These are phyloP conservation scores for Spicauda simplicius DNA, from an alignment of 2,888 invertebrate species.

Conservation along the genomic window DNA sequence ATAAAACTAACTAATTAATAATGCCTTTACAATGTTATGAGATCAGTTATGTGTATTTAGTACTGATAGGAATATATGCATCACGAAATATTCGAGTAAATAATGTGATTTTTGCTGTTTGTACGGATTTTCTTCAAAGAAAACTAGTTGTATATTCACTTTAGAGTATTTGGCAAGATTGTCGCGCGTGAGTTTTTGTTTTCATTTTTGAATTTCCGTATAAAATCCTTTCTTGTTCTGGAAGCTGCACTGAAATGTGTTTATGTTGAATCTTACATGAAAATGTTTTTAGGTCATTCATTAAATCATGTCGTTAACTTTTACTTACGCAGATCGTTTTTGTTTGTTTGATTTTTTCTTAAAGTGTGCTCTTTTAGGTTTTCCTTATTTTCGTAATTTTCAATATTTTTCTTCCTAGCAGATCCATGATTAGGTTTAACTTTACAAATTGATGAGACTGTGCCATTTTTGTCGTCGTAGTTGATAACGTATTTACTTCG, in stretches of 20 bases:
- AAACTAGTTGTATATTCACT: slow-evolving; percentile 46
- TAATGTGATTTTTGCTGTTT: neutral
- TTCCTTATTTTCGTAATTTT: slow-evolving; percentile 60
- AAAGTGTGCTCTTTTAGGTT: slow-evolving; percentile 56
- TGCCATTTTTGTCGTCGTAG: slow-evolving; percentile 79
- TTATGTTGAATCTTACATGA: slow-evolving; percentile 62
- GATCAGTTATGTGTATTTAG: slow-evolving; percentile 71
- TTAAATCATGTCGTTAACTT: slow-evolving; percentile 63
- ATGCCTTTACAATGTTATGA: slow-evolving; percentile 58
- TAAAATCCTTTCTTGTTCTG: slow-evolving; percentile 64
- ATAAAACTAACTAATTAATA: slow-evolving; percentile 26
- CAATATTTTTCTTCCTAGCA: slow-evolving; percentile 59
- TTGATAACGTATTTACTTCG: slow-evolving; percentile 76
- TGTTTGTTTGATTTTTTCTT: slow-evolving; percentile 63
- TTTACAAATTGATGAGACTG: slow-evolving; percentile 76
- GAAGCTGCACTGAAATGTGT: slow-evolving; percentile 79
- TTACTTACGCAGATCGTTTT: slow-evolving; percentile 79
- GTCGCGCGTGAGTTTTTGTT: slow-evolving; percentile 62
- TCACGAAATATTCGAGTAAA: slow-evolving; percentile 11
- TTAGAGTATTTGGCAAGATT: slow-evolving; percentile 77
- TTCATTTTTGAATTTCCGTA: slow-evolving; percentile 67
- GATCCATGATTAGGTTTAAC: slow-evolving; percentile 57
- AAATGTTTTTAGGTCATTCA: slow-evolving; percentile 55
- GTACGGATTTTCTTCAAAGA: slow-evolving; percentile 14
- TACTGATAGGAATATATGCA: slow-evolving; percentile 34